These are phyloP conservation scores for Pampus argenteus DNA, from an alignment of 2,797 vertebrate genomes.

Conservation along the genomic window DNA sequence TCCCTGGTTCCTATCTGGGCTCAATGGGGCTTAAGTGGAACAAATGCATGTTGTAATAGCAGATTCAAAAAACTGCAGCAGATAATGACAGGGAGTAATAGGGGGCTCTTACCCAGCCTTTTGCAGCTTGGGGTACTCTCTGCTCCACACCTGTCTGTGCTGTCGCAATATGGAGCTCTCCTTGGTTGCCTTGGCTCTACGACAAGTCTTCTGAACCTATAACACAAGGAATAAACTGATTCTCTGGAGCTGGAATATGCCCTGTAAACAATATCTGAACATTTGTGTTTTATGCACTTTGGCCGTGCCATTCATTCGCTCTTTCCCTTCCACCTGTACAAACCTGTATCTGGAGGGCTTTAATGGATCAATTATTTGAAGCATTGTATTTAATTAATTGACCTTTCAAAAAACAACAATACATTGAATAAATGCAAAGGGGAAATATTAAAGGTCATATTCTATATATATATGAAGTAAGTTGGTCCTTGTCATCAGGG, in stretches of 20 bases:
- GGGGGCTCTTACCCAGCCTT: constrained; percentile 87
- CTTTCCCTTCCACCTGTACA: constrained; percentile 20
- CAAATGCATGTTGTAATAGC: constrained; percentile 68
- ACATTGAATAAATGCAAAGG: constrained; percentile 14
- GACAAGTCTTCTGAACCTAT: constrained; percentile 88
- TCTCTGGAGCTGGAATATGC: constrained; percentile 15
- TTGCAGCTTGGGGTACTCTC: constrained; percentile 85
- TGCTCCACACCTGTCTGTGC: constrained; percentile 92
- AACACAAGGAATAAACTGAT: constrained; percentile 54
- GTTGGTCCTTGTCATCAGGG: neutral
- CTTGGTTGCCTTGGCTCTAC: constrained; percentile 87
- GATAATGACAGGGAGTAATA: constrained; percentile 76
- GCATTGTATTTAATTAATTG: too few relatives aligned
- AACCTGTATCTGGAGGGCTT: constrained; percentile 3
- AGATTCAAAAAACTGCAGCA: constrained; percentile 74
- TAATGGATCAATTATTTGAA: too few relatives aligned
- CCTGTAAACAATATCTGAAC: neutral
- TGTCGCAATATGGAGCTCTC: constrained; percentile 89
- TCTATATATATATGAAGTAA: constrained; percentile 1
- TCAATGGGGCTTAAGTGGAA: too few relatives aligned
- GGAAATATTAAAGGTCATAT: constrained; percentile 12
- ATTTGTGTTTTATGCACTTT: constrained; percentile 45
- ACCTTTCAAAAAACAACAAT: too few relatives aligned
- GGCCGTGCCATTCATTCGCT: constrained; percentile 32
- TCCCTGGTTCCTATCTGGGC: constrained; percentile 38